Evolutionary conservation across 2,113 vertebrate species (phyloP).

Genomic region (Cyrtonyx montezumae): DNA sequence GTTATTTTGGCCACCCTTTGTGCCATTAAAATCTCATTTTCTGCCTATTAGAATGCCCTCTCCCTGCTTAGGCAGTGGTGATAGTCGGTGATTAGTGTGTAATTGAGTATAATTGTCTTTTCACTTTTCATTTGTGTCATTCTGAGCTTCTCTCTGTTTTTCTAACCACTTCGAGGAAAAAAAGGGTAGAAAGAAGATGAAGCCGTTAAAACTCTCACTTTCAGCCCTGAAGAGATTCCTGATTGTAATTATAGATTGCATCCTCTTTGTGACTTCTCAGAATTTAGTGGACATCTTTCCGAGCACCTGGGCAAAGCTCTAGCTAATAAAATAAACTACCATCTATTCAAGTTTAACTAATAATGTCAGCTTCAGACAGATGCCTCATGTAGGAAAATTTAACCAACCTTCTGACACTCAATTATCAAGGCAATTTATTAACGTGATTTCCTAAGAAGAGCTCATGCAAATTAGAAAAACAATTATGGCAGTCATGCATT

Average conservation of each 20-base stretch:
- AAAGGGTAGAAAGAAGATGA: constrained; percentile 79
- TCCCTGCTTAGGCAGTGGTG: constrained; percentile 86
- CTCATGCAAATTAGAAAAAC: constrained; percentile 83
- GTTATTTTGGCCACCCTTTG: constrained; percentile 93
- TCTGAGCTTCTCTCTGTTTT: constrained; percentile 87
- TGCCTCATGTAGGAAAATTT: constrained; percentile 74
- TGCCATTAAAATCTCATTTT: constrained; percentile 99
- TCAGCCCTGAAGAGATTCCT: constrained; percentile 79
- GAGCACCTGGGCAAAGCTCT: constrained; percentile 78
- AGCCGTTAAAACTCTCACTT: constrained; percentile 84
- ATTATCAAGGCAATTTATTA: constrained; percentile 87
- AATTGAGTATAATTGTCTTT: constrained; percentile 99
- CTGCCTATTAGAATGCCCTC: constrained; percentile 97
- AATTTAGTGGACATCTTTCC: constrained; percentile 74
- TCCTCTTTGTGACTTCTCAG: constrained; percentile 77
- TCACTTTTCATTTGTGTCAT: constrained; percentile 99
- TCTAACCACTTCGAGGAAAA: constrained; percentile 78
- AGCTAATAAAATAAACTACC: constrained; percentile 77
- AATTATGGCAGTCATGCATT: constrained; percentile 77
- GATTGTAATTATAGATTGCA: constrained; percentile 89
- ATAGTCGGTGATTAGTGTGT: constrained; percentile 99
- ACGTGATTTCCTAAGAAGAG: constrained; percentile 77
- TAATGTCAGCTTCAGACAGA: constrained; percentile 80
- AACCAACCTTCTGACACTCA: constrained; percentile 82
- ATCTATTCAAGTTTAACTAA: constrained; percentile 78